Conservation (phyloP, 2,888 invertebrate species). For the Chelonus formosanus region DNA sequence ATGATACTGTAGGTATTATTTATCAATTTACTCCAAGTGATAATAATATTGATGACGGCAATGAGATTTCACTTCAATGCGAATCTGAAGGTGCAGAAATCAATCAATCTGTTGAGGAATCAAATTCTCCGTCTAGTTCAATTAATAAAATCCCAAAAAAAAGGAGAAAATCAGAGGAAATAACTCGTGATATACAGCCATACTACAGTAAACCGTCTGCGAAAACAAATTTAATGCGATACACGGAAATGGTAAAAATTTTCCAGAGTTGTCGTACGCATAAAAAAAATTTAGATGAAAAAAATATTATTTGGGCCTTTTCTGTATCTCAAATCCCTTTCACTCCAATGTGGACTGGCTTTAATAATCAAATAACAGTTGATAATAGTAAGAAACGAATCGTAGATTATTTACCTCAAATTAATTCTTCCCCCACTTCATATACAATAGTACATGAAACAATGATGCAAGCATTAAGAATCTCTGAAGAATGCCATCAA, state of each 20-base stretch:
- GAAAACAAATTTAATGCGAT: too few species aligned
- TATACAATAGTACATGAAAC: constrained; percentile 7
- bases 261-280: too few species aligned
- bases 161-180: constrained; percentile 33
- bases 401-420: constrained; percentile 25
- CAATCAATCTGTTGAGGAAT: background rate
- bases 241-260: too few species aligned
- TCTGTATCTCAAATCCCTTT: background rate
- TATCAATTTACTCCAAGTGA: constrained; percentile 10
- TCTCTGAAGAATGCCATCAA: constrained; percentile 6
- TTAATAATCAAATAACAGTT: background rate
- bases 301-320: background rate
- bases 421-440: constrained; percentile 9
- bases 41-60: constrained; percentile 12
- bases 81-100: background rate
- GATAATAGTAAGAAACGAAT: constrained; percentile 2
- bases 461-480: background rate
- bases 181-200: constrained; percentile 29
- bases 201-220: constrained; percentile 28
- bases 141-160: constrained; percentile 12
- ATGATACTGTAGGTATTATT: constrained; percentile 34
- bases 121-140: constrained; percentile 49
- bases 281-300: background rate
- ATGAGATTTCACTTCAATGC: background rate
- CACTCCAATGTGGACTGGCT: constrained; percentile 1